A percentile compares a stretch with the other conserved stretches of the same genome.
Conservation (phyloP, 2,888 invertebrate species). For the Thereva unica region DNA sequence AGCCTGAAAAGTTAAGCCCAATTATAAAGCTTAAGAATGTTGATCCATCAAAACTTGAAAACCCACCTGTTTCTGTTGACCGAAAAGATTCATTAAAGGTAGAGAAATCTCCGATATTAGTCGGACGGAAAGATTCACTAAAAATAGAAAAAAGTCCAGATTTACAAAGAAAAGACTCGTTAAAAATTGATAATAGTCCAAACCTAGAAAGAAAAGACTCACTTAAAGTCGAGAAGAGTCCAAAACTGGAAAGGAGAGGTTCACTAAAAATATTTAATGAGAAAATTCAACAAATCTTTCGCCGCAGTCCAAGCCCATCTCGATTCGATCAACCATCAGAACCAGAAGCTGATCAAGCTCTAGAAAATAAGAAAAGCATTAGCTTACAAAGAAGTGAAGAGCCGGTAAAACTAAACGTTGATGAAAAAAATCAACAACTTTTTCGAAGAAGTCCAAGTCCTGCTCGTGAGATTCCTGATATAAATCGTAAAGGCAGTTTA, state of each 20-base stretch:
- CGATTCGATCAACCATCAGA: conserved; percentile 29
- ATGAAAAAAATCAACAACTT: conserved; percentile 50
- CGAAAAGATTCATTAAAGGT: too few relatives aligned
- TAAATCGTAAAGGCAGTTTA: not conserved
- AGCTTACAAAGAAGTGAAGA: conserved; percentile 54
- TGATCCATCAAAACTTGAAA: too few relatives aligned
- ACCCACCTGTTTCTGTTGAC: too few relatives aligned
- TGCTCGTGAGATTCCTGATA: conserved; percentile 35
- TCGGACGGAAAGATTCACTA: too few relatives aligned
- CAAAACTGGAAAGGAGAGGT: conserved; percentile 10
- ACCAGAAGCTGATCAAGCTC: conserved; percentile 24
- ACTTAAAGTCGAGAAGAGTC: conserved; percentile 11
- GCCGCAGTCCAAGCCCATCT: conserved; percentile 33
- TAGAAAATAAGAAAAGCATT: conserved; percentile 34
- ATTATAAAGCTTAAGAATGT: too few relatives aligned
- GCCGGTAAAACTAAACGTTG: conserved; percentile 50
- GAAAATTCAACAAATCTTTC: conserved; percentile 37
- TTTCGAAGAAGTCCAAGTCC: conserved; percentile 48
- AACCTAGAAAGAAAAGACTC: not conserved
- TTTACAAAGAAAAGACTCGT: not conserved
- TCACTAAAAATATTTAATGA: conserved; percentile 23
- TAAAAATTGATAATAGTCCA: not conserved
- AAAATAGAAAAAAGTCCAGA: not conserved
- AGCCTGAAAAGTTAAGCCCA: not conserved
- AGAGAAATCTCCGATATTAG: too few relatives aligned